Conservation (phyloP, 2,888 invertebrate genomes). For the Cosmia trapezina region DNA sequence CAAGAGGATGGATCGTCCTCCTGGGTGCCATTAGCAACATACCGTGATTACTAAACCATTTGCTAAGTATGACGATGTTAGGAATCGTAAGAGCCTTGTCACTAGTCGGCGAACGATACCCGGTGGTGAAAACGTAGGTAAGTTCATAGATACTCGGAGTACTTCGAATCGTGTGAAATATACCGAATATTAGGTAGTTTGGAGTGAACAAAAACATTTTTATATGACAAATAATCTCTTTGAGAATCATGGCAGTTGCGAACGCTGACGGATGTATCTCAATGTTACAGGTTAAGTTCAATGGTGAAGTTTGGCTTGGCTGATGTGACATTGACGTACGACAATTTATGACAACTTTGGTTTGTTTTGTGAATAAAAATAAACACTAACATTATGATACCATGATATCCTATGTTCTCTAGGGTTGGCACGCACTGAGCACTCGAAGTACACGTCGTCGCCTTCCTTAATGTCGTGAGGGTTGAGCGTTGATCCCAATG, state of each 20-base stretch:
- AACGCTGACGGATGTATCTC: too few species aligned
- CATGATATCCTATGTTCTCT: conserved; percentile 96
- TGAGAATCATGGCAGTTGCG: too few species aligned
- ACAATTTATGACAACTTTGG: too few species aligned
- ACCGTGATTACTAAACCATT: conserved; percentile 23
- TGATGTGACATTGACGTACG: too few species aligned
- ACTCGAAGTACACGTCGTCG: conserved; percentile 97
- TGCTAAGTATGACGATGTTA: neutral
- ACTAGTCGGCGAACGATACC: neutral
- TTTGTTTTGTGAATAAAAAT: too few species aligned
- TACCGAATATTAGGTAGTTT: too few species aligned
- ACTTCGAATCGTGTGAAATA: too few species aligned
- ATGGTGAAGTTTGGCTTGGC: too few species aligned
- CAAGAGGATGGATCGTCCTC: conserved; percentile 22
- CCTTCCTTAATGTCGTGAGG: conserved; percentile 97
- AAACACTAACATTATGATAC: conserved; percentile 96
- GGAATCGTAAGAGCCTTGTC: neutral
- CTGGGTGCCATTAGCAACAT: conserved; percentile 25
- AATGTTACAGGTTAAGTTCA: too few species aligned
- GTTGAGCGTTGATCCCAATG: conserved; percentile 96
- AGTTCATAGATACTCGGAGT: too few species aligned
- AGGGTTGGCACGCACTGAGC: conserved; percentile 95
- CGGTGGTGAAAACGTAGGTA: neutral
- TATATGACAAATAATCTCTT: too few species aligned
- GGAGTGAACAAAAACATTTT: too few species aligned